Conservation (phyloP, 1,140 invertebrate species). For the Glomeris maerens region DNA sequence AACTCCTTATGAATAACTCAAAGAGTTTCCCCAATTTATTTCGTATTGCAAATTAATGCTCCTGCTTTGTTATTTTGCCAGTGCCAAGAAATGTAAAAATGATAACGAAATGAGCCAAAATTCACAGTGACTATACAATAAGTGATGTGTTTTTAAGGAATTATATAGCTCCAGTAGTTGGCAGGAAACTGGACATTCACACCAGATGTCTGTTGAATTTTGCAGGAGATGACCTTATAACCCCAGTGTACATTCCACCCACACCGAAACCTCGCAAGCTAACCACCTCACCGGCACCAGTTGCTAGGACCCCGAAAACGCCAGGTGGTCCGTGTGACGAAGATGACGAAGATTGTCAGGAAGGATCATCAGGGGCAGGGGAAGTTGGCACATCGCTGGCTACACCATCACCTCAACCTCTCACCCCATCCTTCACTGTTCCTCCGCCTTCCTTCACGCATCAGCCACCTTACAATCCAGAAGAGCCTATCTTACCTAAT, state of each 20-base stretch:
- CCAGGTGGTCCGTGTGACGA: slow-evolving; percentile 41
- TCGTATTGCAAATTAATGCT: no score
- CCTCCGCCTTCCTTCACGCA: slow-evolving; percentile 10
- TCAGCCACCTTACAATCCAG: slow-evolving; percentile 6
- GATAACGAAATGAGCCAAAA: no score
- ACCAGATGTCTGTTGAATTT: no score
- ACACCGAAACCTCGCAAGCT: slow-evolving; percentile 31
- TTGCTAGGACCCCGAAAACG: slow-evolving; percentile 16
- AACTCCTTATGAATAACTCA: no score
- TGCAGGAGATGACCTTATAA: slow-evolving; percentile 64
- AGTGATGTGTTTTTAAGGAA: no score
- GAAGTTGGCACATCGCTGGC: not conserved
- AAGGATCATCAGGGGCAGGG: slow-evolving; percentile 1
- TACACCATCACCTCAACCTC: slow-evolving; percentile 6
- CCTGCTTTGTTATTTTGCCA: no score
- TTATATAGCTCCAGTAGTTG: no score
- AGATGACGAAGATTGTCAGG: slow-evolving; percentile 46
- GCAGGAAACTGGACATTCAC: no score
- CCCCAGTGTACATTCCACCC: slow-evolving; percentile 74
- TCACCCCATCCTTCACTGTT: slow-evolving; percentile 8
- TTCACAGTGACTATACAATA: no score
- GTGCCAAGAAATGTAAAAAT: no score
- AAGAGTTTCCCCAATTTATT: no score
- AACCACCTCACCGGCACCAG: slow-evolving; percentile 31
- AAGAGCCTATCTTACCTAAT: slow-evolving; percentile 9